Evolutionary conservation across 2,797 vertebrate species (phyloP), one percentile per base, ranked within the genome.

Genomic region (Catostomus latipinnis): DNA sequence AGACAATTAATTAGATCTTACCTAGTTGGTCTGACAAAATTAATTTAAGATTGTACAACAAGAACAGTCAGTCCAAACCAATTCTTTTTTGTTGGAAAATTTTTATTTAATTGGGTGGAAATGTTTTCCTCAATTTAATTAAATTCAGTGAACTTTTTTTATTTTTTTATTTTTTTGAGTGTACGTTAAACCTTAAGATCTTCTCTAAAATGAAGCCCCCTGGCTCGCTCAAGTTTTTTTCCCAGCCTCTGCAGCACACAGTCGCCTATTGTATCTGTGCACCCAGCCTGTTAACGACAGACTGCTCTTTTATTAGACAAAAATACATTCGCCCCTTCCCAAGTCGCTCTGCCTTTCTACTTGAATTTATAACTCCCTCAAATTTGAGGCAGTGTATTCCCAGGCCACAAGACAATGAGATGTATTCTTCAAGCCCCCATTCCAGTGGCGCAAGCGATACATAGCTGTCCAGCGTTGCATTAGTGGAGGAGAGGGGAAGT

Each of bases 371-470:
- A 78, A 86, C 83, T 81, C 65, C 72, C 53, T 74, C 66, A 83
- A 68, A 79, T 80, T 74, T 50, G 22, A 84, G 78, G 50, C 71
- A 48, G 60, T 80, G 76, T 74, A 88, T 94, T 94, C 91, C 90
- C 93, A 93, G 86, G 85, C 82, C 72, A 80, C 83, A n/a, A 87
- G 87, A 92, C 92, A 93, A 92, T 88, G 87, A 85, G 84, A 82
- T 79, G 88, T 88, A 86, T 91, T 89, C 83, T 87, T 82, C 72
- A 63, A 66, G 62, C 70, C 60, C 53, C 75, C 80, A 75, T 82
- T 82, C 78, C 78, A 70, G 68, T 56, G 50, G 74, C n/a, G 61
- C 68, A 83, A 88, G 83, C 82, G 81, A 78, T 81, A 68, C 79
- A 48, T 62, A 49, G 13, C 73, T 4, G 68, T 76, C 56, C 65